These are phyloP conservation scores for Hyposmocoma kahamanoa DNA, from an alignment of 1,140 invertebrate species.

Conservation along the genomic window DNA sequence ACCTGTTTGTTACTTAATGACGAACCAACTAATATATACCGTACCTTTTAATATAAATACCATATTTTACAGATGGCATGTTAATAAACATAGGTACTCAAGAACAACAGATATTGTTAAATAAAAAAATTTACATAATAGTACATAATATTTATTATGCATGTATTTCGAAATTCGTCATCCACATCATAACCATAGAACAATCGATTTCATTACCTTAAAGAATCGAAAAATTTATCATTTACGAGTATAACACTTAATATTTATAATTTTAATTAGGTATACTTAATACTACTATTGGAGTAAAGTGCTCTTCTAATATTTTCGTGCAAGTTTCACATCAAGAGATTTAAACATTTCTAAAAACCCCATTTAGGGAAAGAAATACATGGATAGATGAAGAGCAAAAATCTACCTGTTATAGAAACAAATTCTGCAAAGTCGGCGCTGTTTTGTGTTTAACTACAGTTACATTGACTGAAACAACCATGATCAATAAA, in stretches of 20 bases:
- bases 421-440: too few relatives aligned
- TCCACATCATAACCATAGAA: background rate
- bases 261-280: slow-evolving; percentile 19
- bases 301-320: slow-evolving; percentile 13
- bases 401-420: too few relatives aligned
- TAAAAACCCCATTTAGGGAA: background rate
- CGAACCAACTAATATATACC: too few relatives aligned
- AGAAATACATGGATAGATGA: background rate
- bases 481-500: slow-evolving; percentile 49
- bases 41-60: too few relatives aligned
- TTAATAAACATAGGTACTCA: too few relatives aligned
- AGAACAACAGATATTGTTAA: too few relatives aligned
- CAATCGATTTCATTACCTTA: slow-evolving; percentile 2
- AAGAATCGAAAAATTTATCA: slow-evolving; percentile 11
- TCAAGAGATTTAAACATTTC: background rate
- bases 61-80: too few relatives aligned
- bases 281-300: slow-evolving; percentile 11
- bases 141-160: background rate
- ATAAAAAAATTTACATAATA: too few relatives aligned
- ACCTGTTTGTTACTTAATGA: too few relatives aligned
- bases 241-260: slow-evolving; percentile 17
- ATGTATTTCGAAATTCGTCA: background rate
- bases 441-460: too few relatives aligned
- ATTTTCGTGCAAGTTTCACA: slow-evolving; percentile 16
- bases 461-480: slow-evolving; percentile 12